A percentile compares a stretch with the other conserved stretches of the same genome.
Conservation (phyloP, 2,888 invertebrate species). For the Leucozona laternaria region DNA sequence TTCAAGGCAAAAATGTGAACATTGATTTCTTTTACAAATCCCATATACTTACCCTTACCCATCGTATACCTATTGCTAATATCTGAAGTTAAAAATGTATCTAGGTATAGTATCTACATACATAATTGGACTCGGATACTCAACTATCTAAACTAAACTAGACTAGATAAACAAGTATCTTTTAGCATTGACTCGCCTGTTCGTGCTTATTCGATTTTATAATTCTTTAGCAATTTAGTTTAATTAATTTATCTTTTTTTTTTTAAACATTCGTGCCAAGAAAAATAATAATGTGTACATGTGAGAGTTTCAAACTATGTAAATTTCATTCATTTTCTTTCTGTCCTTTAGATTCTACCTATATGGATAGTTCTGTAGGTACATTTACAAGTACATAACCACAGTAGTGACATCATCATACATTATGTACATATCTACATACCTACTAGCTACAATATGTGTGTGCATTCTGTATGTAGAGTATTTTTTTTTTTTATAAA, state of each 20-base stretch:
- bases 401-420: conserved; percentile 53
- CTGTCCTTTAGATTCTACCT: conserved; percentile 1
- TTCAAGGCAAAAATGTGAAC: too few species aligned
- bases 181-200: background rate
- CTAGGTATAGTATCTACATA: background rate
- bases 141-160: conserved; percentile 21
- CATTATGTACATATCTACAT: conserved; percentile 28
- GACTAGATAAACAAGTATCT: conserved; percentile 28
- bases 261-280: conserved; percentile 47
- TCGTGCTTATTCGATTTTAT: conserved; percentile 20
- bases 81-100: background rate
- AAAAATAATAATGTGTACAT: conserved; percentile 18
- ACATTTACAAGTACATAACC: too few species aligned
- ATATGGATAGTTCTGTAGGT: too few species aligned
- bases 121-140: background rate
- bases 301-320: conserved; percentile 28
- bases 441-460: background rate
- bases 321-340: conserved; percentile 18
- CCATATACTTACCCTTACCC: background rate
- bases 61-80: background rate
- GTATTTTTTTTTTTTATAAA: background rate
- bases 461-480: background rate
- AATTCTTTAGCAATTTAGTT: conserved; percentile 41
- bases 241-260: conserved; percentile 43
- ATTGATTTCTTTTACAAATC: background rate